Conservation (phyloP, 2,797 vertebrate species). For the Semotilus atromaculatus region DNA sequence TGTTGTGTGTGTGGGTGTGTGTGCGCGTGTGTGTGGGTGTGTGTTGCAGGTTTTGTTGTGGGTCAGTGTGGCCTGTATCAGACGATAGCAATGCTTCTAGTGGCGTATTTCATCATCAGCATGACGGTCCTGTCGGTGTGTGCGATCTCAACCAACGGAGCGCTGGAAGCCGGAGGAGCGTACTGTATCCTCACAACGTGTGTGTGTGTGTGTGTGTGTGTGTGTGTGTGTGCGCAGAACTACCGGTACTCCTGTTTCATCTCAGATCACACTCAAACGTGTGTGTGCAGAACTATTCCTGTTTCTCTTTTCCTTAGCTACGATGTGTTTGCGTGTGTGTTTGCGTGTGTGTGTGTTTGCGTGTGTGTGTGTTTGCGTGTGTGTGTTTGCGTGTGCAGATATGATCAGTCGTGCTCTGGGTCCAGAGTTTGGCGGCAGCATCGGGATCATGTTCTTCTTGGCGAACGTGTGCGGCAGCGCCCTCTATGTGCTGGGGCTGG, state of each 20-base stretch:
- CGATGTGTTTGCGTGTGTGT: too few species aligned
- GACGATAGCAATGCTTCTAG: slow-evolving; percentile 83
- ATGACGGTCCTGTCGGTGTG: slow-evolving; percentile 92
- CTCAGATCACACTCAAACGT: too few species aligned
- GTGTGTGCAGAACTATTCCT: too few species aligned
- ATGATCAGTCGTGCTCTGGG: slow-evolving; percentile 93
- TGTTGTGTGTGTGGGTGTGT: neutral
- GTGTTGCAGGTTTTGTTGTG: slow-evolving; percentile 76
- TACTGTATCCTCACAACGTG: slow-evolving; percentile 87
- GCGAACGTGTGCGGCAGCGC: slow-evolving; percentile 90
- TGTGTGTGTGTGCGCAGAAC: too few species aligned
- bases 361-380: too few species aligned
- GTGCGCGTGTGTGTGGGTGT: neutral
- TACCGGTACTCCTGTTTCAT: too few species aligned
- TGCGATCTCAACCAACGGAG: slow-evolving; percentile 91
- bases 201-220: neutral
- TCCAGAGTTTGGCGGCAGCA: slow-evolving; percentile 90
- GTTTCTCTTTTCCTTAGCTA: too few species aligned
- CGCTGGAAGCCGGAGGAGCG: slow-evolving; percentile 89
- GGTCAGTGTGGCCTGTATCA: slow-evolving; percentile 90
- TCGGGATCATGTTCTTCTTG: slow-evolving; percentile 92
- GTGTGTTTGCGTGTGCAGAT: slow-evolving; percentile 70
- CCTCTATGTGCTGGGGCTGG: slow-evolving; percentile 86
- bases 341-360: too few species aligned
- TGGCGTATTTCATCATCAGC: slow-evolving; percentile 91